A percentile compares a stretch with the other conserved stretches of the same genome.
phyloP scores from a whole-genome alignment of 2,797 vertebrate genomes.

The Bucorvus abyssinicus region DNA sequence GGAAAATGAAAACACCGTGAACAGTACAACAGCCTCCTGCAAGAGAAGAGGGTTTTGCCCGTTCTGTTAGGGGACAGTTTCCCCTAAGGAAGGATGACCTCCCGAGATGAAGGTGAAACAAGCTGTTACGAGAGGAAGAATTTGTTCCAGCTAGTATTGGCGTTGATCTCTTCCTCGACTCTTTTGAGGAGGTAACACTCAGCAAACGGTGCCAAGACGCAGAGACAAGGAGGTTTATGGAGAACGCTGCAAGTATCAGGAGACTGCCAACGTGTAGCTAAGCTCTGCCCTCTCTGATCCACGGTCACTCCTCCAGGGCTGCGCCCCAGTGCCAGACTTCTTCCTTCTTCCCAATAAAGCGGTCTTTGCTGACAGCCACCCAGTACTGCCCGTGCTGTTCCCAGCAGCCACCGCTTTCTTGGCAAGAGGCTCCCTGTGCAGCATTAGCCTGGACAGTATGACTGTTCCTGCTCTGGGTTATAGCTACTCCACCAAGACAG shows the following conservation, averaged over 20 bases:
- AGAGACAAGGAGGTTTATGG: not conserved
- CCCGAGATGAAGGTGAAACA: not conserved
- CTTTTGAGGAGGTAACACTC: not conserved
- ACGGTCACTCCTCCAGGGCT: not conserved
- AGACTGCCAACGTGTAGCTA: not conserved
- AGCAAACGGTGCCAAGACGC: not conserved
- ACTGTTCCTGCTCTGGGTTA: not conserved
- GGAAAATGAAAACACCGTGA: accelerated
- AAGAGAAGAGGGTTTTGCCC: not conserved
- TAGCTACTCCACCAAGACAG: not conserved
- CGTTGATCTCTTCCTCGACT: not conserved
- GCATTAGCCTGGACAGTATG: not conserved
- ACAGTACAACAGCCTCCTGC: not conserved
- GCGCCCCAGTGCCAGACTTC: not conserved
- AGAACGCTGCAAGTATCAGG: not conserved
- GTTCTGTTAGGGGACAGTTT: not conserved
- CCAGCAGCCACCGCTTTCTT: not conserved
- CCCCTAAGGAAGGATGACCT: not conserved
- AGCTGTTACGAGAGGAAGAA: not conserved
- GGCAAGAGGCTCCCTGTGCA: not conserved
- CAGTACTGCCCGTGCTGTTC: not conserved
- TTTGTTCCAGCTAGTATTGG: not conserved
- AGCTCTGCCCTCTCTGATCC: not conserved
- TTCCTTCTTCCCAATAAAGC: not conserved
- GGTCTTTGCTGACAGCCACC: not conserved